Conservation (phyloP, 2,797 vertebrate genomes). For the Melanotaenia nigrans region DNA sequence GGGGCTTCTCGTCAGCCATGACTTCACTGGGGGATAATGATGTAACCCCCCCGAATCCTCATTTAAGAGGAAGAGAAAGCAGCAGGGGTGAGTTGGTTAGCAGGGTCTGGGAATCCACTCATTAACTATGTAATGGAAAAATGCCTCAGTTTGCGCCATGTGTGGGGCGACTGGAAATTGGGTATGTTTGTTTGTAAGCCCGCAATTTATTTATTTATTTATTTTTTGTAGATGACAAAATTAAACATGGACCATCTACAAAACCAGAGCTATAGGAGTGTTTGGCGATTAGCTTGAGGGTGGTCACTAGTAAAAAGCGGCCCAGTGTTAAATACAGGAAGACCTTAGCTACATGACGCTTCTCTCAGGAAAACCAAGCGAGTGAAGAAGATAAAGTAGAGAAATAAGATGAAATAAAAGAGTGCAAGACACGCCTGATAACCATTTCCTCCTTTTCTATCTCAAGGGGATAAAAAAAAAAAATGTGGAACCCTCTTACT, state of each 20-base stretch:
- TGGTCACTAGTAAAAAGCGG: slow-evolving; percentile 57
- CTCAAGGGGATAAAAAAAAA: slow-evolving; percentile 30
- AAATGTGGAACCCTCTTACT: slow-evolving; percentile 44
- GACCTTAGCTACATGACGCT: slow-evolving; percentile 44
- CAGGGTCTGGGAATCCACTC: slow-evolving; percentile 64
- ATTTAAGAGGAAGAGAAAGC: slow-evolving; percentile 78
- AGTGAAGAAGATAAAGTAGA: slow-evolving; percentile 30
- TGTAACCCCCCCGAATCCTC: slow-evolving; percentile 62
- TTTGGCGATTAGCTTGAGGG: slow-evolving; percentile 34
- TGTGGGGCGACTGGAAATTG: slow-evolving; percentile 74
- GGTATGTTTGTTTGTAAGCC: slow-evolving; percentile 64
- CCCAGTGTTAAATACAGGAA: slow-evolving; percentile 25
- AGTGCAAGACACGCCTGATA: slow-evolving; percentile 64
- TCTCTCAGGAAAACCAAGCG: slow-evolving; percentile 12
- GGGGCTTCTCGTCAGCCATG: slow-evolving; percentile 68
- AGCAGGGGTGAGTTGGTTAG: slow-evolving; percentile 70
- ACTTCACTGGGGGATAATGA: slow-evolving; percentile 77
- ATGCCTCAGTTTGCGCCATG: slow-evolving; percentile 73
- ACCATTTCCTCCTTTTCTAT: slow-evolving; percentile 73
- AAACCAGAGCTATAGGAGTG: slow-evolving; percentile 35
- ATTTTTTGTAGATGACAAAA: slow-evolving; percentile 66
- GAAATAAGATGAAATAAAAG: slow-evolving; percentile 55
- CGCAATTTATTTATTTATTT: slow-evolving; percentile 44
- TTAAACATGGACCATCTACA: slow-evolving; percentile 66
- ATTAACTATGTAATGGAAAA: slow-evolving; percentile 87